phyloP scores from a whole-genome alignment of 2,888 invertebrate genomes.

The Corbicula japonica region DNA sequence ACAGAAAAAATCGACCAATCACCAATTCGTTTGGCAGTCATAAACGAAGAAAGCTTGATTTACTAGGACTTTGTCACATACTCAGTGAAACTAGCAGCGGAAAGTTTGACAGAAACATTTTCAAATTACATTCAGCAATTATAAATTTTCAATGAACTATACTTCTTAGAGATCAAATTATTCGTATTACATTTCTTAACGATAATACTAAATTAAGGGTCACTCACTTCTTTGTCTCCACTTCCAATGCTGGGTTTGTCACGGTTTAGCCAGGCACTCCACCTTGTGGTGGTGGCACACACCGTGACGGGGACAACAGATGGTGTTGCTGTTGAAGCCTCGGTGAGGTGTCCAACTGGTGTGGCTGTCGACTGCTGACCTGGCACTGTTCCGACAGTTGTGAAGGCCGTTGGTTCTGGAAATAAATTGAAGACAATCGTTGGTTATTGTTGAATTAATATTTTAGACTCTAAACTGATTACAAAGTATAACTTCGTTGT shows the following conservation, averaged over 20 bases:
- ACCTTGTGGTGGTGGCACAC: conserved; percentile 50
- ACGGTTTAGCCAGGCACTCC: conserved; percentile 78
- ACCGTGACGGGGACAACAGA: conserved; percentile 25
- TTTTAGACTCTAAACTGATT: too few relatives aligned
- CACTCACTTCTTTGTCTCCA: conserved; percentile 72
- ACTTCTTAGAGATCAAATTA: neutral
- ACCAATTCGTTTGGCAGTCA: too few relatives aligned
- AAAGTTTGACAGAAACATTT: too few relatives aligned
- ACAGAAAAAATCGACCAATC: too few relatives aligned
- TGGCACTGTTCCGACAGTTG: conserved; percentile 10
- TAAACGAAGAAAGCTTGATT: too few relatives aligned
- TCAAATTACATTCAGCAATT: too few relatives aligned
- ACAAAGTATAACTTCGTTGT: too few relatives aligned
- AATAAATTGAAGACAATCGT: too few relatives aligned
- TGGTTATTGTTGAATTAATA: too few relatives aligned
- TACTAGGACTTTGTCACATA: too few relatives aligned
- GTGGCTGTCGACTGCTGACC: neutral
- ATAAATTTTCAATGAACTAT: neutral
- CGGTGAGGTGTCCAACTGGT: conserved; percentile 8
- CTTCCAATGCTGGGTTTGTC: conserved; percentile 58
- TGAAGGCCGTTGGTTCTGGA: conserved; percentile 18
- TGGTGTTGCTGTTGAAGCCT: conserved; percentile 24
- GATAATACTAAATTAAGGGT: conserved; percentile 19
- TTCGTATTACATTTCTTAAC: conserved; percentile 41
- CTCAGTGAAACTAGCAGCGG: too few relatives aligned